Conservation (phyloP, 2,797 vertebrate species). For the Microchirus variegatus region DNA sequence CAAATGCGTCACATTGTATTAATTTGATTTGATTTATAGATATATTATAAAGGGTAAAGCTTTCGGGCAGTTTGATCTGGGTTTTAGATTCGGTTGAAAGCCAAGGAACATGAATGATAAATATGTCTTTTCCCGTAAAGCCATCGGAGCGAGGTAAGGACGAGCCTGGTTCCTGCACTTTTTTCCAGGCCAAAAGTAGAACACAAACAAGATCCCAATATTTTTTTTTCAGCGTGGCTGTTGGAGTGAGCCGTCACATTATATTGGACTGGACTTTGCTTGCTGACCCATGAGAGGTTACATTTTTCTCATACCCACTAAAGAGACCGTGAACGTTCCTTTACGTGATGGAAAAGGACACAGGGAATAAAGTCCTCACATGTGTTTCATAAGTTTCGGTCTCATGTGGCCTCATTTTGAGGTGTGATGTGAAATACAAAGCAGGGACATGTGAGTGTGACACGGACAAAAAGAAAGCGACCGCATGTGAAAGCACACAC, state of each 20-base stretch:
- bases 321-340: constrained; percentile 44
- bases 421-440: constrained; percentile 63
- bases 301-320: constrained; percentile 58
- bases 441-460: constrained; percentile 27
- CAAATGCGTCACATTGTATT: background rate
- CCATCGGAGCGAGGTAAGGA: constrained; percentile 37
- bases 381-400: constrained; percentile 70
- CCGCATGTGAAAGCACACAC: constrained; percentile 32
- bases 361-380: constrained; percentile 37
- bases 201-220: constrained; percentile 53
- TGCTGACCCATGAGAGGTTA: constrained; percentile 58
- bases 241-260: constrained; percentile 55
- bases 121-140: constrained; percentile 37
- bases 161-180: constrained; percentile 15
- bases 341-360: constrained; percentile 50
- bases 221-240: constrained; percentile 52
- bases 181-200: constrained; percentile 34
- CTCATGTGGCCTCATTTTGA: constrained; percentile 64
- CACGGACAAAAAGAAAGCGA: constrained; percentile 37
- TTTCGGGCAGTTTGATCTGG: constrained; percentile 16
- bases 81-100: constrained; percentile 19
- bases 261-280: constrained; percentile 69
- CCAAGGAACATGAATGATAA: constrained; percentile 42
- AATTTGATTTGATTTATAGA: background rate
- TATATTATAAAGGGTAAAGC: constrained; percentile 10